phyloP scores from a whole-genome alignment of 2,113 vertebrate species.

The Tachysurus vachellii region DNA sequence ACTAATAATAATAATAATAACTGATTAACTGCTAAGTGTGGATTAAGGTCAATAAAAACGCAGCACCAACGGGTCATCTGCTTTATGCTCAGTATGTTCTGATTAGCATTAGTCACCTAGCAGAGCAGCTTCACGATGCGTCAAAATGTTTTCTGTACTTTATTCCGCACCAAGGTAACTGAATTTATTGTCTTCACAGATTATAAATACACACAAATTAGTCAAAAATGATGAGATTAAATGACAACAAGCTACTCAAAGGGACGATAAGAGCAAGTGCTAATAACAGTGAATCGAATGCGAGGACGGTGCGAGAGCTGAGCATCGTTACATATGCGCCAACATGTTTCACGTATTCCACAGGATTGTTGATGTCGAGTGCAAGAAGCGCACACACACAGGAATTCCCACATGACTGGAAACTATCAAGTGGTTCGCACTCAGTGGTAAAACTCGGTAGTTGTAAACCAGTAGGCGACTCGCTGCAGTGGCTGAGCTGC shows the following conservation, averaged over 20 bases:
- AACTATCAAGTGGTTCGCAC: background rate
- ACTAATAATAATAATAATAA: background rate
- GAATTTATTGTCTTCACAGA: background rate
- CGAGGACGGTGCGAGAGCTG: background rate
- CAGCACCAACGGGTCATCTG: background rate
- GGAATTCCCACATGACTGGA: background rate
- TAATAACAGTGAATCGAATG: background rate
- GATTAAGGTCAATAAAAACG: background rate
- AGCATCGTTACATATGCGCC: background rate
- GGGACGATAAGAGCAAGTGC: background rate
- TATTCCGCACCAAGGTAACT: background rate
- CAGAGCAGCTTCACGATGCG: background rate
- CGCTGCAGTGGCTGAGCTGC: too few relatives aligned
- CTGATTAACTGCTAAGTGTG: background rate
- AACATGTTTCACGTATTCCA: background rate
- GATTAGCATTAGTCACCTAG: background rate
- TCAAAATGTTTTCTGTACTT: background rate
- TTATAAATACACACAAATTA: background rate
- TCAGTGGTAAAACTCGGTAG: background rate
- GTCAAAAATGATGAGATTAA: background rate
- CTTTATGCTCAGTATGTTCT: background rate
- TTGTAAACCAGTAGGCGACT: background rate
- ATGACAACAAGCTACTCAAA: background rate
- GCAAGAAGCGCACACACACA: slow-evolving; percentile 1
- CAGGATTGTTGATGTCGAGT: background rate